Percentiles rank a stretch among this genome's conserved stretches.
Evolutionary conservation across 2,113 vertebrate species (phyloP).

Genomic region (Ceyx margarethae): DNA sequence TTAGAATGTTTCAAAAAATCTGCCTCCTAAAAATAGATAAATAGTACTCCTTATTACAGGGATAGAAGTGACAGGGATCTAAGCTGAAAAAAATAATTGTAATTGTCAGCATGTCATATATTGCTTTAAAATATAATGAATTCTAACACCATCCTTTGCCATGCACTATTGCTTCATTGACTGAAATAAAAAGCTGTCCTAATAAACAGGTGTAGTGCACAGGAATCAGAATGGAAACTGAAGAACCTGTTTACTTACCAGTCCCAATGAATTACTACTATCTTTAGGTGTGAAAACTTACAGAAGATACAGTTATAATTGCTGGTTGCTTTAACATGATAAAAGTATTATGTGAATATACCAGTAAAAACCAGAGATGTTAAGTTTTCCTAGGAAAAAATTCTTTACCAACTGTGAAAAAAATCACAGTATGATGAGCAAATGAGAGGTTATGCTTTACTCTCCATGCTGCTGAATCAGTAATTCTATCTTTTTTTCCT

Average conservation of each 20-base stretch:
- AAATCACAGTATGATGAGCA: not conserved
- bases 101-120: not conserved
- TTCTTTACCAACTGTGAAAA: not conserved
- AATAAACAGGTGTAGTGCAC: not conserved
- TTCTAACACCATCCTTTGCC: not conserved
- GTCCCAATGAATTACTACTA: not conserved
- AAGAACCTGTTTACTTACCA: not conserved
- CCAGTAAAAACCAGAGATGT: not conserved
- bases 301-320: not conserved
- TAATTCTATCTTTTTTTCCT: constrained; percentile 19
- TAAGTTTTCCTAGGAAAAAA: not conserved
- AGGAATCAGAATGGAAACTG: not conserved
- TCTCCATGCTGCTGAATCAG: not conserved
- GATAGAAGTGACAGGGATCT: not conserved
- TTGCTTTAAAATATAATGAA: not conserved
- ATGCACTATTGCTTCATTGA: not conserved
- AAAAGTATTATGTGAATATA: not conserved
- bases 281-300: not conserved
- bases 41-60: not conserved
- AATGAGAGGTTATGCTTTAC: not conserved
- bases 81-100: not conserved
- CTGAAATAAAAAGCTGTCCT: not conserved
- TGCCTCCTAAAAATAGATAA: not conserved
- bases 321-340: not conserved
- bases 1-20: not conserved